These are phyloP conservation scores for Neopelma chrysocephalum DNA, from an alignment of 2,797 vertebrate species.

Conservation along the genomic window DNA sequence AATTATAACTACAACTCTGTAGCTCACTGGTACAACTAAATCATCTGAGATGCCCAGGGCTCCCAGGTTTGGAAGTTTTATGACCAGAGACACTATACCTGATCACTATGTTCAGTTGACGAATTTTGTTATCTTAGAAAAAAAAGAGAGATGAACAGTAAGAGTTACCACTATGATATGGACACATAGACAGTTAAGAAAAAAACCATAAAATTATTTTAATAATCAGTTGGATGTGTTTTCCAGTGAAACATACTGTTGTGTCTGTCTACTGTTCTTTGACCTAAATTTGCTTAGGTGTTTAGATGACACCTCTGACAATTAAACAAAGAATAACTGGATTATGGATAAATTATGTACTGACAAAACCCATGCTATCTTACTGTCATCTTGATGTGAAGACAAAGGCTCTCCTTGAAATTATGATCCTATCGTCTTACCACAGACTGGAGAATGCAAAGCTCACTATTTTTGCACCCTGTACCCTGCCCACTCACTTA, in stretches of 20 bases:
- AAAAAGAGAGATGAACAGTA: neutral
- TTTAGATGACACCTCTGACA: neutral
- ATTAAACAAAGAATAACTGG: neutral
- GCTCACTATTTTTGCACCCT: neutral
- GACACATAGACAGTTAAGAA: neutral
- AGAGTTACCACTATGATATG: neutral
- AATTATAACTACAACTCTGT: neutral
- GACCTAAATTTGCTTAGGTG: neutral
- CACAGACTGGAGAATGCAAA: neutral
- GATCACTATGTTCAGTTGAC: neutral
- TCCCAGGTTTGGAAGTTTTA: neutral
- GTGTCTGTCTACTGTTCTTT: neutral
- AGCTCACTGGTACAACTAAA: neutral
- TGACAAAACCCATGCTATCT: rapidly evolving
- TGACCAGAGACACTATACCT: neutral
- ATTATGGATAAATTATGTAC: neutral
- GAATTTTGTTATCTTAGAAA: neutral
- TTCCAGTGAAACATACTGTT: neutral
- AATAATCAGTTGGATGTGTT: neutral
- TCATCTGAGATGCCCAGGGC: neutral
- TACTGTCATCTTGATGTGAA: neutral
- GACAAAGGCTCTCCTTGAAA: neutral
- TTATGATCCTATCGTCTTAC: neutral
- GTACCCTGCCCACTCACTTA: neutral
- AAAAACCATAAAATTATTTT: neutral